Conservation (phyloP, 2,113 vertebrate species). For the Bucco capensis region DNA sequence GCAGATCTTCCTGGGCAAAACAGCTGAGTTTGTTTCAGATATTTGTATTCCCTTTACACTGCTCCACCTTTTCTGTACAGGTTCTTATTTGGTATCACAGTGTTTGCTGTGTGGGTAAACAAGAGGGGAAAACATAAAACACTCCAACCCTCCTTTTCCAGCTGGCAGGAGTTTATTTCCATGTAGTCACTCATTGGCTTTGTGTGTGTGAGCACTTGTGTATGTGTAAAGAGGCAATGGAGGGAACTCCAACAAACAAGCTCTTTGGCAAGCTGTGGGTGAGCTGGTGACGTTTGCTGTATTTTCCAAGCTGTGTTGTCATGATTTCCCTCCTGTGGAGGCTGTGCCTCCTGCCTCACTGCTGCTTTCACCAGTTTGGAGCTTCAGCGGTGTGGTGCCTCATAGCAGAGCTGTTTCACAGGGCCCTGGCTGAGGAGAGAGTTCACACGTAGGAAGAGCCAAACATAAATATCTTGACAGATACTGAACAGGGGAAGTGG, state of each 20-base stretch:
- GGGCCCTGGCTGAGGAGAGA: background rate
- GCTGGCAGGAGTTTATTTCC: background rate
- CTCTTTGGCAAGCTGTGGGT: background rate
- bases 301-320: background rate
- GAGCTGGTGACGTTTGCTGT: background rate
- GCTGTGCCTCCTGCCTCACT: background rate
- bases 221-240: accelerated
- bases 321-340: background rate
- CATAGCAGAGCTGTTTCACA: background rate
- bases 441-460: background rate
- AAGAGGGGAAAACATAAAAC: background rate
- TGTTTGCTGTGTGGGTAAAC: background rate
- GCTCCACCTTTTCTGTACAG: background rate
- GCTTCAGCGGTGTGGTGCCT: accelerated
- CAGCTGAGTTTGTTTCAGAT: background rate
- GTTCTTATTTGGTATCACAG: background rate
- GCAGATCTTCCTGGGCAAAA: background rate
- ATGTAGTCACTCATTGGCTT: accelerated
- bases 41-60: background rate
- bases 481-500: background rate
- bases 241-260: background rate
- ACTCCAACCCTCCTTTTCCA: background rate
- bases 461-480: background rate
- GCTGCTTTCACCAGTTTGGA: background rate
- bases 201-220: background rate